Base-by-base conservation (phyloP, 2,888 invertebrate species). In the Plagodis pulveraria region DNA sequence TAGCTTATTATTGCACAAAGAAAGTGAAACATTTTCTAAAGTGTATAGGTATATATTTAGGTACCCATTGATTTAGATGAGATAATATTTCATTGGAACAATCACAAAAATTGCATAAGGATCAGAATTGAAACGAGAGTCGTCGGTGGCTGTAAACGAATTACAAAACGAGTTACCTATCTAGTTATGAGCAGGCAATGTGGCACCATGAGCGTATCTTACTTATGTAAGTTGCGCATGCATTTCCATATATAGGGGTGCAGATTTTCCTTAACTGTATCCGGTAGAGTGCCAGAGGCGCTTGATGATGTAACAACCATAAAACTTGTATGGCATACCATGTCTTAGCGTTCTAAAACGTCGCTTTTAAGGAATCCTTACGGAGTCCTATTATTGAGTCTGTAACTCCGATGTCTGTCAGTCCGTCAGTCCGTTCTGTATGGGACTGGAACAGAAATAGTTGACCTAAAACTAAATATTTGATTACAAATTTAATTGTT, bases 231-330 rank as follows among this genome's bases (percentile, higher is more conserved):
- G 50, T 61, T 57, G 58, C 45, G 50, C 56, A 67, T 63, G 73
- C 76, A 77, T 80, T 76, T 76, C 85, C 85, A 82, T 85, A 77
- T 85, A 77, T 79, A 78, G 65, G 86, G 85, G 73, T 73, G 75
- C 67, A 65, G 80, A 77, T 83, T 82, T 86, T 83, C 82, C 81
- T 78, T 77, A 74, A 70, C 67, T 67, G 76, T 73, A 79, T 81
- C 81, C 82, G 78, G 80, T 72, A 73, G 69, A 70, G 66, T 67
- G 68, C 67, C 72, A 41, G 44, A 52, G 50, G 61, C 74, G 63
- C 65, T 64, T 69, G 66, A 71, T 86, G 77, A 84, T 81, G 84
- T 77, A 86, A 86, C 46, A 36, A 36, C 36, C 36, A 5, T 36
- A 8, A 36, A 22, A 22, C 22, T 22, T 22, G 22, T 22, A 22